These are phyloP conservation scores for Anagyrus pseudococci DNA, from an alignment of 2,888 invertebrate genomes.

Conservation along the genomic window DNA sequence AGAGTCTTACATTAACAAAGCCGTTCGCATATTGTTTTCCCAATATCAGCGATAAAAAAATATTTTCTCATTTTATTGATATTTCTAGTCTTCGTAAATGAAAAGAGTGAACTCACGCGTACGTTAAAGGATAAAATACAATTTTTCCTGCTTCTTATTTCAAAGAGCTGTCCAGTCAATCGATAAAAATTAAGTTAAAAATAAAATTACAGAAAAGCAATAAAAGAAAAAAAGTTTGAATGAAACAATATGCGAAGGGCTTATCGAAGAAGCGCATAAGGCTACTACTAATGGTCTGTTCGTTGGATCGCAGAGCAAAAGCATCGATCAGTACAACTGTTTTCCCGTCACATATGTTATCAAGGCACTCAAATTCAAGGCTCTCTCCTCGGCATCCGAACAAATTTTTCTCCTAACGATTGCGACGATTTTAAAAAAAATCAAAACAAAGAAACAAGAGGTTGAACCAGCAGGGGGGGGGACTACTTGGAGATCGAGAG, in stretches of 20 bases:
- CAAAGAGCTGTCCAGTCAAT: no score
- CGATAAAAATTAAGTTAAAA: no score
- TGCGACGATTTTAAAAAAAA: no score
- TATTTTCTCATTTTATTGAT: not conserved
- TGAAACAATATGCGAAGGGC: not conserved
- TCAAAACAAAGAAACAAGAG: slow-evolving; percentile 17
- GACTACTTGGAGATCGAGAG: no score
- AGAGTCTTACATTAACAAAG: slow-evolving; percentile 21
- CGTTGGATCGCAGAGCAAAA: slow-evolving; percentile 34
- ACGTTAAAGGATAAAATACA: no score
- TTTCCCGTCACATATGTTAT: slow-evolving; percentile 27
- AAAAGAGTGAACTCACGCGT: no score
- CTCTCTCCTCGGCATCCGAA: slow-evolving; percentile 34
- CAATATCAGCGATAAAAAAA: not conserved
- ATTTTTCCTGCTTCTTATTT: no score
- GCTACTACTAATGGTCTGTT: slow-evolving; percentile 34
- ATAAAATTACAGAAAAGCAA: no score
- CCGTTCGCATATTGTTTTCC: not conserved
- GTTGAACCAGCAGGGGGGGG: no score
- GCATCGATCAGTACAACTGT: slow-evolving; percentile 29
- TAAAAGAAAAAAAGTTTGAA: not conserved
- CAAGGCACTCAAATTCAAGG: slow-evolving; percentile 36
- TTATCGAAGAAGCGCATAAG: slow-evolving; percentile 20
- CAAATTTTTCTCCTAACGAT: slow-evolving; percentile 24
- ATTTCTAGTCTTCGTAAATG: not conserved